Evolutionary conservation across 2,113 vertebrate genomes (phyloP), one percentile per base, ranked within the genome.

Genomic region (Barbus barbus): DNA sequence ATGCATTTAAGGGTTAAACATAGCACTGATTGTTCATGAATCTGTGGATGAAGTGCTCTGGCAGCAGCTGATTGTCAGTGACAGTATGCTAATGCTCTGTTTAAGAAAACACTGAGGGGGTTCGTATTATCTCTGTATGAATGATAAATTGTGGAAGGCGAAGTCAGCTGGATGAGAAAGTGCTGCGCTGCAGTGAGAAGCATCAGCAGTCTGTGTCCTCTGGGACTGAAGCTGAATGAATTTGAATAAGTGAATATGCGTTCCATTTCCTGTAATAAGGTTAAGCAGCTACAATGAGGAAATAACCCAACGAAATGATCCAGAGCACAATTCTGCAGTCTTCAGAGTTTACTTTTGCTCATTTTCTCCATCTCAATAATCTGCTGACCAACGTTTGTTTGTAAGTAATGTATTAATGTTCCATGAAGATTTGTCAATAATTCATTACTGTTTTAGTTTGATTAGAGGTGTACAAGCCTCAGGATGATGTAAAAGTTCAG

Each of bases 391-490:
- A 6, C 0, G 36, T 28, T 28, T 46, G 36, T 28, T 28, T 46
- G 9, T 5, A 63, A 46, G n/a, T n/a, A n/a, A n/a, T n/a, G n/a
- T 61, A 46, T 79, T 63, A 63, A 28, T 63, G 36, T 26, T 61
- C n/a, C 36, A 79, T 20, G 13, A 77, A 79, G 77, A 79, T 24
- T 20, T 0, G 22, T 78, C 22, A 61, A 24, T 78, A 61, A 56
- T 61, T 79, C 33, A 77, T 77, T 58, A 14, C 9, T 58, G 71
- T 46, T 74, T 74, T 74, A 44, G 38, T 38, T 44, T 51, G 28
- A 51, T 28, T 84, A 3, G 28, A 22, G 67, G 44, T 20, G 51
- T 28, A 41, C 38, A 11, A 26, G 83, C 97, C 97, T 98, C 97
- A 82, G 92, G 97, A 28, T 56, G 16, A 28, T 33, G 41, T 81